These are phyloP conservation scores for Chrysolina haemoptera DNA, from an alignment of 2,888 invertebrate species.

Conservation along the genomic window DNA sequence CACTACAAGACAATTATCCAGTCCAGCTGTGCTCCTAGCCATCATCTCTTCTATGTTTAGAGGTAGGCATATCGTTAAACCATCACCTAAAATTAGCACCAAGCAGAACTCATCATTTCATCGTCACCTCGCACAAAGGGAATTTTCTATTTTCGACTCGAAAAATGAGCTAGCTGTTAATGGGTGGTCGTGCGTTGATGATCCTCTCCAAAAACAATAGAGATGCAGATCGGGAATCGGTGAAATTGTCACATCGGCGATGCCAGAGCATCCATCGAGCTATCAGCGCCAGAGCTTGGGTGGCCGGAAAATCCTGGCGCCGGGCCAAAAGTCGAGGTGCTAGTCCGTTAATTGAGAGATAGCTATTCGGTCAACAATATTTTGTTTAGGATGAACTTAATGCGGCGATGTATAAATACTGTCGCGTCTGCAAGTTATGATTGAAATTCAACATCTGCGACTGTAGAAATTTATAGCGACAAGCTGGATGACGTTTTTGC, in stretches of 20 bases:
- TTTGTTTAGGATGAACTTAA: conserved; percentile 64
- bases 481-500: neutral
- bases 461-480: conserved; percentile 30
- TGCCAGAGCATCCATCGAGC: conserved; percentile 15
- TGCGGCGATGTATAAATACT: conserved; percentile 67
- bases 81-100: conserved; percentile 50
- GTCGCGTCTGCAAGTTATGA: conserved; percentile 65
- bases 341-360: conserved; percentile 67
- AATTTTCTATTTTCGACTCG: conserved; percentile 60
- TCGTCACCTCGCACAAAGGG: conserved; percentile 59
- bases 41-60: conserved; percentile 33
- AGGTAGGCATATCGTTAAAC: conserved; percentile 24
- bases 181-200: conserved; percentile 66
- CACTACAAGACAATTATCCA: conserved; percentile 32
- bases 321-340: conserved; percentile 56
- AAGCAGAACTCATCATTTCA: conserved; percentile 59
- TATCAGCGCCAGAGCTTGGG: conserved; percentile 32
- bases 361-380: conserved; percentile 66
- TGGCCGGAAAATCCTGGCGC: conserved; percentile 34
- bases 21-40: conserved; percentile 30
- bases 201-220: conserved; percentile 63
- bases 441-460: conserved; percentile 38
- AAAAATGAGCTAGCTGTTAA: conserved; percentile 60
- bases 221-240: conserved; percentile 54
- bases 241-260: conserved; percentile 19